Evolutionary conservation across 2,888 invertebrate genomes (phyloP), one percentile per base, ranked within the genome.

Genomic region (Eledone cirrhosa): DNA sequence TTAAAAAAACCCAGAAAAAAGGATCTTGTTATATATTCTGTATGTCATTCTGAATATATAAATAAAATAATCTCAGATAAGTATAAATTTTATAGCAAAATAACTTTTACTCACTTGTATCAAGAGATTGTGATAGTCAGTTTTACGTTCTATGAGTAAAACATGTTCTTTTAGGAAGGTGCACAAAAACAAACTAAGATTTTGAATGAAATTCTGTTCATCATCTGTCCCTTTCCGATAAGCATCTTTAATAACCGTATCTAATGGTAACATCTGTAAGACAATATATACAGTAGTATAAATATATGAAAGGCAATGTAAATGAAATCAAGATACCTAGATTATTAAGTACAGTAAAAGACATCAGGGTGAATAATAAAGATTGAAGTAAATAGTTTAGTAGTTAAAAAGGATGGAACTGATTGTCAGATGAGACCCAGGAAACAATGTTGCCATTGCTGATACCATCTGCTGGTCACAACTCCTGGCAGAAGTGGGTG

Each of bases 201-300:
- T 99, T 90, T 99, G 98, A 82, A 99, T 98, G 90, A 99, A 99
- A 89, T 98, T 97, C 91, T 99, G 99, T 90, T 99, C 99, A 89
- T 97, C 96, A 91, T 99, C 98, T 86, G 94, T 94, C 33, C 99
- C 99, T 83, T 94, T 93, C 77, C 96, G 95, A 92, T 99, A 99
- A 1, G 98, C 98, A 83, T 95, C 95, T 85, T 95, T 95, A 89
- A 99, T 96, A 90, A 98, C 97, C 63, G 98, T 96, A 80, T 94
- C 94, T 72, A 95, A 92, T 1, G 98, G 97, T 86, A 99, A 93
- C 95, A 98, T 98, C 89, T 91, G 84, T 0, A 86, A 81, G 69
- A 53, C 16, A 48, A 19, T 27, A 67, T 41, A 41, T 11, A 41
- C 41, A 8, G 5, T 41, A 41, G 8, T 41, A n/a, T n/a, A n/a